Conservation (phyloP, 2,888 invertebrate genomes). For the Diarsia dahlii region DNA sequence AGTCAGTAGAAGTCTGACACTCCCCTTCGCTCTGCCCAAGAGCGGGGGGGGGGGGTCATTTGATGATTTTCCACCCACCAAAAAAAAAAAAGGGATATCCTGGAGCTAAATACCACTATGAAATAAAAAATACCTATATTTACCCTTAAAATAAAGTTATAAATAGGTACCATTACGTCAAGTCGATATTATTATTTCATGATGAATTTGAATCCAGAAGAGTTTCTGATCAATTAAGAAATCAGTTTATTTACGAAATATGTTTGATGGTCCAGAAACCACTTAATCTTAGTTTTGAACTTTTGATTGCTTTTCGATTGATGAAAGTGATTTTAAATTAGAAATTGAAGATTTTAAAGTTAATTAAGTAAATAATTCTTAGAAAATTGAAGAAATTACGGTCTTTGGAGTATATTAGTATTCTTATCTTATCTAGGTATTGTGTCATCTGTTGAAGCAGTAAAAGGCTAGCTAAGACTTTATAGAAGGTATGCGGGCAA, state of each 20-base stretch:
- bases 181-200: background rate
- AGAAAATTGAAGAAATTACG: background rate
- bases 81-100: background rate
- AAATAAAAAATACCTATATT: too few species aligned
- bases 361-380: constrained; percentile 7
- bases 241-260: constrained; percentile 23
- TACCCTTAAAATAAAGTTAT: too few species aligned
- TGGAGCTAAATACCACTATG: background rate
- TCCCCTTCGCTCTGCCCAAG: too few species aligned
- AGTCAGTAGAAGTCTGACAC: too few species aligned
- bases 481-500: constrained; percentile 6
- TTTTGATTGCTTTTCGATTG: constrained; percentile 46
- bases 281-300: constrained; percentile 48
- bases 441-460: constrained; percentile 12
- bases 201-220: background rate
- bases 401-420: background rate
- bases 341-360: constrained; percentile 15
- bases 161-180: background rate
- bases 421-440: constrained; percentile 7
- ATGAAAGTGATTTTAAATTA: constrained; percentile 45
- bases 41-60: too few species aligned
- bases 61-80: too few species aligned
- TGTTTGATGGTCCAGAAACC: constrained; percentile 29
- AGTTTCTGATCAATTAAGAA: background rate
- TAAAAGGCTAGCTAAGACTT: constrained; percentile 9